These are phyloP conservation scores for Saturnia pavonia DNA, from an alignment of 2,888 invertebrate species.

Conservation along the genomic window DNA sequence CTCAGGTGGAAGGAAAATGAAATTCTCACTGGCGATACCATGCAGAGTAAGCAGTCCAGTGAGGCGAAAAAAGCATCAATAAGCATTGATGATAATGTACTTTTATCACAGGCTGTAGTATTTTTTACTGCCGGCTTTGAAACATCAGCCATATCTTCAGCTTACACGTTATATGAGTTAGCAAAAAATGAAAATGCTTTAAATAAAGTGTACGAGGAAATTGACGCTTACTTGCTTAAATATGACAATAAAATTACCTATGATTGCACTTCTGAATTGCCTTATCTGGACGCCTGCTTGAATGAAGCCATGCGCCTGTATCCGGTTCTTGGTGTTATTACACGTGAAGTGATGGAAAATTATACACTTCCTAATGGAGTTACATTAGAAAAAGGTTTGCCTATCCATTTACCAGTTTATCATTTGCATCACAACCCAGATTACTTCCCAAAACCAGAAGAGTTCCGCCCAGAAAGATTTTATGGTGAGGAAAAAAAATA, in stretches of 20 bases:
- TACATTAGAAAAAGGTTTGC: conserved; percentile 38
- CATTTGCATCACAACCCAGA: conserved; percentile 41
- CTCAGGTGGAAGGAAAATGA: conserved; percentile 26
- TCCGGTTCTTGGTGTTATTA: conserved; percentile 38
- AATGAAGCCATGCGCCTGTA: conserved; percentile 44
- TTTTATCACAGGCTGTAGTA: conserved; percentile 72
- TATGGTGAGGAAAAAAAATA: conserved; percentile 36
- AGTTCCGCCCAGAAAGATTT: conserved; percentile 46
- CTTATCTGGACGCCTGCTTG: conserved; percentile 44
- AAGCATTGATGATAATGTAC: conserved; percentile 52
- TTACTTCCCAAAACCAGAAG: conserved; percentile 43
- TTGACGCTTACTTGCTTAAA: conserved; percentile 39
- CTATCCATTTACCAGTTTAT: conserved; percentile 45
- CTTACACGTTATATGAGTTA: conserved; percentile 40
- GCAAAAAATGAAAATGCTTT: conserved; percentile 38
- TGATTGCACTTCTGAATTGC: conserved; percentile 42
- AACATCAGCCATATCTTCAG: conserved; percentile 41
- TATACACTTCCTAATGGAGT: conserved; percentile 43
- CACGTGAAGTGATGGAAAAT: conserved; percentile 40
- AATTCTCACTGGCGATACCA: conserved; percentile 29
- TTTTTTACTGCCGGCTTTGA: conserved; percentile 58
- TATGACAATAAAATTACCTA: conserved; percentile 35
- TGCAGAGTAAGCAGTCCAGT: conserved; percentile 13
- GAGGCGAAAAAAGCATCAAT: conserved; percentile 21
- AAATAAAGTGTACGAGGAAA: conserved; percentile 35